Conservation (phyloP, 2,888 invertebrate species). For the Drosophila robusta region DNA sequence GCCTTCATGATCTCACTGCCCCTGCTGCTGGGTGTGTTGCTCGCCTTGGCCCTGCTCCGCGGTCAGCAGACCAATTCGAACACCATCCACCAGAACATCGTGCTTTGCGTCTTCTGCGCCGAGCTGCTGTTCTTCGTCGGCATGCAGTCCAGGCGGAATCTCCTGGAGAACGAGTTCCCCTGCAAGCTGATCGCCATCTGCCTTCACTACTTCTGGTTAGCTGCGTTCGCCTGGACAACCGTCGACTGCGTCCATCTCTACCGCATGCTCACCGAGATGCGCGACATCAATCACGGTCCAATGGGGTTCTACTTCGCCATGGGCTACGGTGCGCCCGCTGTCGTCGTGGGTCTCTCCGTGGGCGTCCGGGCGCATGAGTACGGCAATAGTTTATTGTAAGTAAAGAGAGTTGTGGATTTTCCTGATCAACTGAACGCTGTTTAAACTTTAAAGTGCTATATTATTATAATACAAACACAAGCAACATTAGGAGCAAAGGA, state of each 20-base stretch:
- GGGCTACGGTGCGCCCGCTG: conserved; percentile 96
- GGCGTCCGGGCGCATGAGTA: conserved; percentile 97
- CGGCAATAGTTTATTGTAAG: conserved; percentile 97
- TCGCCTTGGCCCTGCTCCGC: conserved; percentile 92
- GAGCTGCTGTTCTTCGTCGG: conserved; percentile 94
- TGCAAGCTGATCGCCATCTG: conserved; percentile 96
- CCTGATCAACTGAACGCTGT: too few relatives aligned
- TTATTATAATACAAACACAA: too few relatives aligned
- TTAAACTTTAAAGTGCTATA: too few relatives aligned
- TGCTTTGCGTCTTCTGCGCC: conserved; percentile 94
- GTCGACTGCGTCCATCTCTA: conserved; percentile 97
- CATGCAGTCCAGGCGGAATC: conserved; percentile 91
- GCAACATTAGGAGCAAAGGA: too few relatives aligned
- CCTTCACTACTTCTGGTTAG: conserved; percentile 96
- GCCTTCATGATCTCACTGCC: conserved; percentile 94
- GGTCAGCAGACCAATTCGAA: conserved; percentile 96
- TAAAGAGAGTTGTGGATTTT: conserved; percentile 60
- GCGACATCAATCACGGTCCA: conserved; percentile 97
- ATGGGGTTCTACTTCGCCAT: conserved; percentile 96
- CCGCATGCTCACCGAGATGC: conserved; percentile 96
- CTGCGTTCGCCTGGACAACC: conserved; percentile 95
- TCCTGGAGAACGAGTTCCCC: conserved; percentile 93
- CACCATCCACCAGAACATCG: conserved; percentile 96
- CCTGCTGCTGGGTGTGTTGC: conserved; percentile 91
- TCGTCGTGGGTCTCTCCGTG: conserved; percentile 95